Base-by-base conservation (phyloP, 2,797 vertebrate species). In the Pelochelys cantorii region DNA sequence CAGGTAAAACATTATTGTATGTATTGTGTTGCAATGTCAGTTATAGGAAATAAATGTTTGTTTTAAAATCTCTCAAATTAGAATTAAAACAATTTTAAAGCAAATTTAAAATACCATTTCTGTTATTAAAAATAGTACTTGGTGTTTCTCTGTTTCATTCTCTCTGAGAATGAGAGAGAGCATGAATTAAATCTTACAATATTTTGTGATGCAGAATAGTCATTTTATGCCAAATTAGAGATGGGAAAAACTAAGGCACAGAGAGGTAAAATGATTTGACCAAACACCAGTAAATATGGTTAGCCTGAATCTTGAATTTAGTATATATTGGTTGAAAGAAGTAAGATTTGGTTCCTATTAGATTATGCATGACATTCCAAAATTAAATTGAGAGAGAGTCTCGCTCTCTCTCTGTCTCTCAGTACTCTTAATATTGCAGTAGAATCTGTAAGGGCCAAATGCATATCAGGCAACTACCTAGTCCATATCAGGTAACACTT, bases 1-100 rank as follows among this genome's bases (percentile, higher is more conserved):
- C 99, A 99, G 99, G 99, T 98, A 97, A 96, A 95, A 91, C 13
- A 34, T 85, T 68, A 82, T 13, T 20, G 23, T 60, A 57, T 71
- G 14, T 62, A 13, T 25, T 27, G 17, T 59, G 29, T 52, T 77
- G 13, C 42, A 77, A 37, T 29, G 48, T 4, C 31, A 53, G 75
- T 6, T 1, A 48, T 34, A 37, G 68, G 34, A 37, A 71, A 37
- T 71, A 18, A 57, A 22, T 75, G 90, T 86, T 83, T 20, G 87
- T 60, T 29, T 59, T 77, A 74, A 1, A 20, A 23, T 13, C 53
- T 71, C n/a, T 71, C 29, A 88, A 93, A 88, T 8, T 48, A 1
- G 25, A 79, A 77, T 17, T 62, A n/a, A 2, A 5, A 80, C 18
- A 53, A 37, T 55, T 84, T 85, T 57, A 55, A 55, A 56, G 18